Conservation (phyloP, 1,140 invertebrate genomes). For the Scaptomyza montana region DNA sequence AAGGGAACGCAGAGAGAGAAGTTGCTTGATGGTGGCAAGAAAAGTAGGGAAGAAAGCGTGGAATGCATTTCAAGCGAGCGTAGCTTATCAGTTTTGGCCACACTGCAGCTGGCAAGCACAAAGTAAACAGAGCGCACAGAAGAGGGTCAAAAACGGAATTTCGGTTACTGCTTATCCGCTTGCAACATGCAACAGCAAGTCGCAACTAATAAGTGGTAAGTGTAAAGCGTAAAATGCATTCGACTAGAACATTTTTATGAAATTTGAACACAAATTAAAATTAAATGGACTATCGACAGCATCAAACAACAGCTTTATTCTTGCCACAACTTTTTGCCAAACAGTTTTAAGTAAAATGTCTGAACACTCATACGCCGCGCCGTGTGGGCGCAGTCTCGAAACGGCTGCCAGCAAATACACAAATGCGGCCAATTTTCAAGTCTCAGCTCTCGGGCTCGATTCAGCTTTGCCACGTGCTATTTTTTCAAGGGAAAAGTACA, state of each 20-base stretch:
- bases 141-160: background rate
- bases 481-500: background rate
- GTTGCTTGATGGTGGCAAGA: background rate
- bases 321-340: constrained; percentile 22
- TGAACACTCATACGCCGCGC: constrained; percentile 36
- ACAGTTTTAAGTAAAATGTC: constrained; percentile 54
- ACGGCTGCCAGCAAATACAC: constrained; percentile 37
- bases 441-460: constrained; percentile 19
- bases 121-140: constrained; percentile 38
- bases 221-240: constrained; percentile 1
- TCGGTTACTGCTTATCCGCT: constrained; percentile 42
- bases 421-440: constrained; percentile 69
- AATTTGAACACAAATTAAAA: constrained; percentile 54
- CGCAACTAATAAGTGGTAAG: background rate
- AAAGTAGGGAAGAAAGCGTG: background rate
- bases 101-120: constrained; percentile 40
- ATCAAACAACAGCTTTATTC: constrained; percentile 7
- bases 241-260: constrained; percentile 19
- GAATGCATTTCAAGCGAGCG: constrained; percentile 19
- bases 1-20: background rate
- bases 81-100: constrained; percentile 64
- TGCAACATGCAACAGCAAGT: constrained; percentile 26
- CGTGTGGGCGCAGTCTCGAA: constrained; percentile 19
- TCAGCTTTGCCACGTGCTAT: constrained; percentile 28
- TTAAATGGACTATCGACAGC: constrained; percentile 49